phyloP scores from a whole-genome alignment of 1,140 invertebrate species.

The Ylistrum balloti region DNA sequence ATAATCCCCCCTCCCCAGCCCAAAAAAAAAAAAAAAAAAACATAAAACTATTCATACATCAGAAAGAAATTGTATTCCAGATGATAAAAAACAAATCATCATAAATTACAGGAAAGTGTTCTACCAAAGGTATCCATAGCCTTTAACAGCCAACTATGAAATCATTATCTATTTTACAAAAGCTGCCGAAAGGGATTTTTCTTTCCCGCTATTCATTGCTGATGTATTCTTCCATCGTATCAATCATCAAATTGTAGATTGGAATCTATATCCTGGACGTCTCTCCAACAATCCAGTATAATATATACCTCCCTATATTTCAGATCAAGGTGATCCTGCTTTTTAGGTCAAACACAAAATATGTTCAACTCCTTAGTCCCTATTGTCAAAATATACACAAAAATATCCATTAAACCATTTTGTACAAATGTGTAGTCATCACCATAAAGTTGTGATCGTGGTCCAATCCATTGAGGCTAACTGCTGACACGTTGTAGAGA shows the following conservation, averaged over 20 bases:
- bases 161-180: not conserved
- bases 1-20: too few species aligned
- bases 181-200: not conserved
- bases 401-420: not conserved
- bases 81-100: too few species aligned
- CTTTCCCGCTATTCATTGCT: not conserved
- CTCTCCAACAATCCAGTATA: not conserved
- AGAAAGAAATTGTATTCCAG: too few species aligned
- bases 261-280: not conserved
- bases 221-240: not conserved
- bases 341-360: constrained; percentile 17
- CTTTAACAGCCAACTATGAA: too few species aligned
- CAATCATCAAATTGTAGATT: not conserved
- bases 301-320: not conserved
- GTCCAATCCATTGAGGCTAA: too few species aligned
- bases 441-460: not conserved
- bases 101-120: too few species aligned
- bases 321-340: not conserved
- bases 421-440: not conserved
- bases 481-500: too few species aligned
- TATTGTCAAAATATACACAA: not conserved
- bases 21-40: too few species aligned
- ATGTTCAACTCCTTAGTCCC: not conserved
- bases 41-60: too few species aligned
- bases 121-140: too few species aligned